Conservation (phyloP, 1,140 invertebrate genomes). For the Danaus plexippus region DNA sequence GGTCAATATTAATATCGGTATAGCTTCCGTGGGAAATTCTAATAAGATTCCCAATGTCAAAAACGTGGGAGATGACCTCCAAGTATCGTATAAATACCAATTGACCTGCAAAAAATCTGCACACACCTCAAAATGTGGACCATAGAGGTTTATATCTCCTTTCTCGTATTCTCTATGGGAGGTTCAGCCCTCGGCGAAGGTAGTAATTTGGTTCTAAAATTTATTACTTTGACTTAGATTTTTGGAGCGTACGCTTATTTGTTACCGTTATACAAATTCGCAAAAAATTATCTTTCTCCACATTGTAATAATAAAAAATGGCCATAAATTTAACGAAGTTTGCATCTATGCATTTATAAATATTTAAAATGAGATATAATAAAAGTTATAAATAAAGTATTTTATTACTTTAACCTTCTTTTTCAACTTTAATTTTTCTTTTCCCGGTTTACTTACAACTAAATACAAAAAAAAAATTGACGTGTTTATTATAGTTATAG, state of each 20-base stretch:
- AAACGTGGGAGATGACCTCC: slow-evolving; percentile 50
- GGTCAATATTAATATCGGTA: slow-evolving; percentile 29
- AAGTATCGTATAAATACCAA: slow-evolving; percentile 46
- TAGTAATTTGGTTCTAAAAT: slow-evolving; percentile 32
- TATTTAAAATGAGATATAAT: too few relatives aligned
- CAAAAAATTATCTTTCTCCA: slow-evolving; percentile 3
- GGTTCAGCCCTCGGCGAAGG: slow-evolving; percentile 33
- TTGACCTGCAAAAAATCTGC: slow-evolving; percentile 30
- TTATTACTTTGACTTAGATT: slow-evolving; percentile 22
- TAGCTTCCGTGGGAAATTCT: slow-evolving; percentile 50
- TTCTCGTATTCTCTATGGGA: slow-evolving; percentile 17
- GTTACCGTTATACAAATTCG: slow-evolving; percentile 32
- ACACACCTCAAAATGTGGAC: slow-evolving; percentile 35
- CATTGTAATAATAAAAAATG: too few relatives aligned
- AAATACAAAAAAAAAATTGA: too few relatives aligned
- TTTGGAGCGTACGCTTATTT: slow-evolving; percentile 7
- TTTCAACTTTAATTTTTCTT: too few relatives aligned
- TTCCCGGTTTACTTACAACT: too few relatives aligned
- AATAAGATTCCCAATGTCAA: slow-evolving; percentile 23
- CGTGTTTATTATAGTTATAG: too few relatives aligned
- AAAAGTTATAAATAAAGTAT: too few relatives aligned
- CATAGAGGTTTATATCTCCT: slow-evolving; percentile 22
- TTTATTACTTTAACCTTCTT: too few relatives aligned
- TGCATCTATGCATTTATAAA: too few relatives aligned
- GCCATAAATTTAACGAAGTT: too few relatives aligned